Percentiles rank a stretch among this genome's conserved stretches.
Evolutionary conservation across 2,113 vertebrate genomes (phyloP).

Genomic region (Sorex araneus): DNA sequence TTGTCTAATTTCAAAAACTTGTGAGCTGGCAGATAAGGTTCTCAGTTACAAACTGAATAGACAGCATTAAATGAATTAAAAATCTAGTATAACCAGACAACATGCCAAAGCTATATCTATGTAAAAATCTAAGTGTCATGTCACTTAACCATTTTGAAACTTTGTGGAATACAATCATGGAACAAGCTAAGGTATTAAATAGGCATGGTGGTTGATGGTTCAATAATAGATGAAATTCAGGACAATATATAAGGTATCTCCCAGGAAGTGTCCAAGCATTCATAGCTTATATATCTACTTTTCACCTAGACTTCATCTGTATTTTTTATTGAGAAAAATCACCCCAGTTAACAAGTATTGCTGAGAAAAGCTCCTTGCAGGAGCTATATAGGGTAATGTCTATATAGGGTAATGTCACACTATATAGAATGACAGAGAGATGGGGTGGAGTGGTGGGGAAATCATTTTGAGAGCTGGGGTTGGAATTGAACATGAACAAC

Average conservation of each 20-base stretch:
- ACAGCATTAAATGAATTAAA: background rate
- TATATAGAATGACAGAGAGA: background rate
- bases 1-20: slow-evolving; percentile 16
- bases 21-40: background rate
- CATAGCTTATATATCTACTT: background rate
- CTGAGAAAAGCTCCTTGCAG: slow-evolving; percentile 6
- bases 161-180: background rate
- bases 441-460: background rate
- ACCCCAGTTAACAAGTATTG: background rate
- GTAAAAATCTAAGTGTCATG: background rate
- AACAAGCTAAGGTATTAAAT: background rate
- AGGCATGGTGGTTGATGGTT: background rate
- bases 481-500: background rate
- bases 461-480: background rate
- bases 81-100: background rate
- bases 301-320: background rate
- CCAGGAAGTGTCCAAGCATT: background rate
- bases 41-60: background rate
- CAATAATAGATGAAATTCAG: background rate
- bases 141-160: background rate
- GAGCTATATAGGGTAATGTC: background rate
- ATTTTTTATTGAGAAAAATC: background rate
- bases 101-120: background rate
- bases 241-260: background rate
- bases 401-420: background rate